Evolutionary conservation across 2,797 vertebrate genomes (phyloP), one percentile per base, ranked within the genome.

Genomic region (Catostomus latipinnis): DNA sequence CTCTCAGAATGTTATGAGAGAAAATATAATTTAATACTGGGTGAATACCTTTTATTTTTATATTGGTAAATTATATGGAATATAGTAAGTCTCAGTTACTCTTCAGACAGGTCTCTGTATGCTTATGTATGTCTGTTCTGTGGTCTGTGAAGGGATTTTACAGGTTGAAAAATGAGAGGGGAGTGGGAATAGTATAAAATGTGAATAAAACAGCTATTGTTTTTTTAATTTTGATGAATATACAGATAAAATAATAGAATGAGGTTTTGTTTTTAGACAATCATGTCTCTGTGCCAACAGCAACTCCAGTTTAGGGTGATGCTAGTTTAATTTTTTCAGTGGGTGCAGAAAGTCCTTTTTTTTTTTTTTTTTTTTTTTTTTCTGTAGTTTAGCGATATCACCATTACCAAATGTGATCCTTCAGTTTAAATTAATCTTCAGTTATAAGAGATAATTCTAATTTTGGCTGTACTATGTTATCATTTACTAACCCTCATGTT

Each of bases 251-350:
- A 54, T 14, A 67, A n/a, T 6, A 1, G 22, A 56, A 70, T 72
- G 56, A 73, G 2, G n/a, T 60, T 54, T 74, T 76, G 5, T 49
- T 13, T 57, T 72, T 5, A 79, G 76, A 61, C 54, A 75, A 61
- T 76, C 10, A 61, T 48, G 10, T n/a, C 4, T 50, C 6, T 63
- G 81, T 43, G 70, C 6, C 74, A 63, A 49, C 63, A 13, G 11
- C 50, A 54, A 16, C 49, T 46, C 49, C 0, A 13, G 1, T 7
- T 3, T 22, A 69, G 22, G 16, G 11, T 50, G 12, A n/a, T 8
- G 6, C 46, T 14, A 6, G 16, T 65, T 72, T 60, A 1, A 45
- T 60, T 69, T 77, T 50, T 50, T 8, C 46, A 74, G 7, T 43
- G 6, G 6, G 6, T 66, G 13, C 46, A 70, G 11, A 45, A 18